A percentile compares a stretch with the other conserved stretches of the same genome.
phyloP scores from a whole-genome alignment of 2,888 invertebrate species.

The Pheosia tremula region DNA sequence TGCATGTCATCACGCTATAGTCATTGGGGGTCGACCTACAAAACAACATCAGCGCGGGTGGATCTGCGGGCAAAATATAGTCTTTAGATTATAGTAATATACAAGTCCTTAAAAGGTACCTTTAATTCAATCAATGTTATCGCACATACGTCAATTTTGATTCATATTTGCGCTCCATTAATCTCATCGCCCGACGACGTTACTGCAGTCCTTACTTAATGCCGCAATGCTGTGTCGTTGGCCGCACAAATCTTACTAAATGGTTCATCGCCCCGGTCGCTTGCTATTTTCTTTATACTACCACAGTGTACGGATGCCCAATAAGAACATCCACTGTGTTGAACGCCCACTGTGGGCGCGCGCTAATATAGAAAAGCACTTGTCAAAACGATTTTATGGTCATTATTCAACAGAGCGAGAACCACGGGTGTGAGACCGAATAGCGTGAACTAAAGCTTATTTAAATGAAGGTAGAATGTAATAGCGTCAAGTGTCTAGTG shows the following conservation, averaged over 20 bases:
- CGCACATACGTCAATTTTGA: background rate
- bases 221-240: conserved; percentile 14
- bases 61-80: no score
- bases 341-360: conserved; percentile 13
- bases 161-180: background rate
- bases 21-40: no score
- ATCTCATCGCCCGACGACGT: background rate
- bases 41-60: no score
- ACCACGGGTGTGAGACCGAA: background rate
- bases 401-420: conserved; percentile 1
- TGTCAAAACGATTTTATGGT: conserved; percentile 10
- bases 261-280: conserved; percentile 30
- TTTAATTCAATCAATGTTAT: no score
- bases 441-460: background rate
- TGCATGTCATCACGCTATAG: no score
- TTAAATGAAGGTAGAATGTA: no score
- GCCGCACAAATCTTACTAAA: conserved; percentile 22
- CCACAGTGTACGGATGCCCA: conserved; percentile 14
- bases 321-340: conserved; percentile 30
- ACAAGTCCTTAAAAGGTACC: no score
- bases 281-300: conserved; percentile 23
- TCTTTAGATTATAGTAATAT: no score
- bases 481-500: no score
- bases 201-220: background rate
- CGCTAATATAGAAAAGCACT: conserved; percentile 20